Evolutionary conservation across 1,140 invertebrate species (phyloP).

Genomic region (Pogonus chalceus): DNA sequence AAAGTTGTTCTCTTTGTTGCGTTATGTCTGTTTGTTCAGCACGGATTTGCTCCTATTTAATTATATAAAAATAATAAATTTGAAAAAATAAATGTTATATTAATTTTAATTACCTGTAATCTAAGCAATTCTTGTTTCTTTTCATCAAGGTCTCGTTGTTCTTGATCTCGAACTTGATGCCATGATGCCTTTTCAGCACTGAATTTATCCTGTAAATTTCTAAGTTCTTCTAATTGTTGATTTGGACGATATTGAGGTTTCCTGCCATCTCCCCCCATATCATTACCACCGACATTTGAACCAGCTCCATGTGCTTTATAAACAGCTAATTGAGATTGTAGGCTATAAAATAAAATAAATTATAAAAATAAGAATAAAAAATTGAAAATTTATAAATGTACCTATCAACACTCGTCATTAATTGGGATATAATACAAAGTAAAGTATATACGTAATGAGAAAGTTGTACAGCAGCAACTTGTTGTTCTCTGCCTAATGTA

Average conservation of each 20-base stretch:
- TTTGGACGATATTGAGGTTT: conserved; percentile 52
- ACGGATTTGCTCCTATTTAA: conserved; percentile 50
- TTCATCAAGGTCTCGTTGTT: conserved; percentile 56
- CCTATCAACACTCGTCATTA: conserved; percentile 77
- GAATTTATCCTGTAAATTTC: conserved; percentile 64
- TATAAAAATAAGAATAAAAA: conserved; percentile 9
- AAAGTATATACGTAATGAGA: conserved; percentile 75
- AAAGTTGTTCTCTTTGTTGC: conserved; percentile 78
- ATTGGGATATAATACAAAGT: conserved; percentile 71
- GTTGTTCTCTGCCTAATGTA: conserved; percentile 47
- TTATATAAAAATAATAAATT: conserved; percentile 12
- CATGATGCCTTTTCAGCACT: conserved; percentile 72
- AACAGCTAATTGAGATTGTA: conserved; percentile 54
- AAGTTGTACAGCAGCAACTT: conserved; percentile 59
- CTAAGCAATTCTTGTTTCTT: conserved; percentile 47
- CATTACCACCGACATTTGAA: background rate
- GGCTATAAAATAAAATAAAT: conserved; percentile 27
- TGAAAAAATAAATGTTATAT: conserved; percentile 7
- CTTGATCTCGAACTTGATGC: conserved; percentile 49
- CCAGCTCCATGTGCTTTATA: conserved; percentile 28
- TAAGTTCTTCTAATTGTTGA: conserved; percentile 60
- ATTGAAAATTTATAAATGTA: no score
- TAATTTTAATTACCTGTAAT: conserved; percentile 36
- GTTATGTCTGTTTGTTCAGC: conserved; percentile 71
- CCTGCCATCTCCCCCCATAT: conserved; percentile 34